Evolutionary conservation across 2,797 vertebrate species (phyloP).

Genomic region (Phoxinus dragarum): DNA sequence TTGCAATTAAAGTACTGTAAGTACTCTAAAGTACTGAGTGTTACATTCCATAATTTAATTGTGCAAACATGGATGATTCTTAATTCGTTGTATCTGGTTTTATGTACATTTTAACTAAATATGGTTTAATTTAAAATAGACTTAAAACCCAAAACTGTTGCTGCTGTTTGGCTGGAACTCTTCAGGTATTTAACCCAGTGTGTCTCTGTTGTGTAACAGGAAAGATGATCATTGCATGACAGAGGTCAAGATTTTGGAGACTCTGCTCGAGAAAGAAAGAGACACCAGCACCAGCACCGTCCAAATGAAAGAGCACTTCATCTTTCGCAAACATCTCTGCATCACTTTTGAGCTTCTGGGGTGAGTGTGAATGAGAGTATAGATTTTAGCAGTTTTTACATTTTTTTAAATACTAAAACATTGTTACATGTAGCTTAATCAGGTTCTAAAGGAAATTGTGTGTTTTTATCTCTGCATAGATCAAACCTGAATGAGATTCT

Average conservation of each 20-base stretch:
- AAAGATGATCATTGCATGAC: constrained; percentile 76
- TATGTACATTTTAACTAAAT: neutral
- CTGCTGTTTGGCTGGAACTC: neutral
- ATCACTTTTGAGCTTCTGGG: constrained; percentile 92
- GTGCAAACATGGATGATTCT: neutral
- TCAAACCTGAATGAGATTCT: constrained; percentile 90
- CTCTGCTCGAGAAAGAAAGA: constrained; percentile 87
- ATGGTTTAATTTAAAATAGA: neutral
- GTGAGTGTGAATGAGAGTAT: constrained; percentile 69
- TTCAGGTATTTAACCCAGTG: neutral
- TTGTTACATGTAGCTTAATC: neutral
- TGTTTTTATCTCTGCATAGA: constrained; percentile 66
- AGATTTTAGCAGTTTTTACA: neutral
- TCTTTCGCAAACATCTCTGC: constrained; percentile 90
- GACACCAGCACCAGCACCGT: constrained; percentile 87
- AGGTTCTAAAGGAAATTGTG: neutral
- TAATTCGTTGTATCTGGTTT: neutral
- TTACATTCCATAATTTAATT: too few relatives aligned
- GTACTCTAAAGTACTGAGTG: too few relatives aligned
- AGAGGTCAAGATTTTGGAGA: constrained; percentile 90
- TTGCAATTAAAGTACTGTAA: constrained; percentile 88
- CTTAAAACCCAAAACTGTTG: neutral
- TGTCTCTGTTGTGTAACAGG: neutral
- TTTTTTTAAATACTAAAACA: neutral
- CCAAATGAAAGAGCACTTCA: constrained; percentile 94